A percentile compares a stretch with the other conserved stretches of the same genome.
Conservation (phyloP, 2,113 vertebrate genomes). For the Asarcornis scutulata region DNA sequence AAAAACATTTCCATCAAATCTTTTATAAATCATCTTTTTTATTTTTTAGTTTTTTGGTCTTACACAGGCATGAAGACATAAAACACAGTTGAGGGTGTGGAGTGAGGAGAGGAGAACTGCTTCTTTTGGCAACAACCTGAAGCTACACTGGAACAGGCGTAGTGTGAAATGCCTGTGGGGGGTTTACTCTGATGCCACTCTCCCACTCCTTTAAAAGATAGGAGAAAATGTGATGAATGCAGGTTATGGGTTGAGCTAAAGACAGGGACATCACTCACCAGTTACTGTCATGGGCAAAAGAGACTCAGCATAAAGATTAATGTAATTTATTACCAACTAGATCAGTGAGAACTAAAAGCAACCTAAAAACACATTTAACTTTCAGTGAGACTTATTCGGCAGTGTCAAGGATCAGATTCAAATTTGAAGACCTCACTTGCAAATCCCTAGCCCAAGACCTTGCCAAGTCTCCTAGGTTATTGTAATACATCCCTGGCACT, state of each 20-base stretch:
- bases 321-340: neutral
- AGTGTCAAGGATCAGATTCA: neutral
- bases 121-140: neutral
- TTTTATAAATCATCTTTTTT: neutral
- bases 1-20: neutral
- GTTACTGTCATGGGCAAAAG: neutral
- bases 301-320: neutral
- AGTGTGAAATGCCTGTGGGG: neutral
- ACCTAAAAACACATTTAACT: neutral
- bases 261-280: neutral
- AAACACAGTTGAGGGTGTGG: neutral
- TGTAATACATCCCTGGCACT: neutral
- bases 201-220: neutral
- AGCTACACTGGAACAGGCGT: neutral
- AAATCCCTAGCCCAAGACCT: neutral
- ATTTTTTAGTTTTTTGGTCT: neutral
- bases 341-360: neutral
- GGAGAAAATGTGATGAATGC: neutral
- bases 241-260: neutral
- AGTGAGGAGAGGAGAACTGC: neutral
- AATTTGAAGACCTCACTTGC: neutral
- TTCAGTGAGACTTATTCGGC: neutral
- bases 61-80: neutral
- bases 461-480: neutral
- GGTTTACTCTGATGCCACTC: neutral